A percentile compares a stretch with the other conserved stretches of the same genome.
phyloP scores from a whole-genome alignment of 2,888 invertebrate species.

The Leucozona laternaria region DNA sequence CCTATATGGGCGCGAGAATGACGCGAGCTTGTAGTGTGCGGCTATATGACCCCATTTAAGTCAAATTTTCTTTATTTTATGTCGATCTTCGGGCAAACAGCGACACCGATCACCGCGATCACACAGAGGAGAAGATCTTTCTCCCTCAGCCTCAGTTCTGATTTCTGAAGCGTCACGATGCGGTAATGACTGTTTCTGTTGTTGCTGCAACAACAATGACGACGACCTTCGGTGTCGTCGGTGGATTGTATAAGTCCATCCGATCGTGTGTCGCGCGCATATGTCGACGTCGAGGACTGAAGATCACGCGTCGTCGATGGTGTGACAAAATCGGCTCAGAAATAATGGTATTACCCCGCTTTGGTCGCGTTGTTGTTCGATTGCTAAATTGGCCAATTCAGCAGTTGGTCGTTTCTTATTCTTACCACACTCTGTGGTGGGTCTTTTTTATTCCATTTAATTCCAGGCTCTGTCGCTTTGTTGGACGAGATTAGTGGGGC shows the following conservation, averaged over 20 bases:
- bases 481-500: conserved; percentile 38
- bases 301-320: conserved; percentile 69
- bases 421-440: conserved; percentile 52
- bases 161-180: conserved; percentile 18
- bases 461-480: conserved; percentile 48
- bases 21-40: conserved; percentile 50
- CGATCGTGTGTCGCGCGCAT: conserved; percentile 46
- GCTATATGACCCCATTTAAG: conserved; percentile 72
- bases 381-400: conserved; percentile 73
- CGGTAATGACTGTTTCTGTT: conserved; percentile 18
- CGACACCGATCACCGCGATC: no score
- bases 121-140: conserved; percentile 46
- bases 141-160: background rate
- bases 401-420: conserved; percentile 38
- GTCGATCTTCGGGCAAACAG: conserved; percentile 54
- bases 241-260: background rate
- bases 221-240: conserved; percentile 12
- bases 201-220: conserved; percentile 10
- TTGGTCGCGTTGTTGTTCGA: conserved; percentile 49
- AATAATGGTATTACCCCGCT: conserved; percentile 64
- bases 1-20: conserved; percentile 53
- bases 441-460: conserved; percentile 42
- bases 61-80: conserved; percentile 73
- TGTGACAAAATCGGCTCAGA: conserved; percentile 71
- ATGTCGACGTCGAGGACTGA: conserved; percentile 23